Conservation (phyloP, 2,888 invertebrate genomes). For the Beris morrisii region DNA sequence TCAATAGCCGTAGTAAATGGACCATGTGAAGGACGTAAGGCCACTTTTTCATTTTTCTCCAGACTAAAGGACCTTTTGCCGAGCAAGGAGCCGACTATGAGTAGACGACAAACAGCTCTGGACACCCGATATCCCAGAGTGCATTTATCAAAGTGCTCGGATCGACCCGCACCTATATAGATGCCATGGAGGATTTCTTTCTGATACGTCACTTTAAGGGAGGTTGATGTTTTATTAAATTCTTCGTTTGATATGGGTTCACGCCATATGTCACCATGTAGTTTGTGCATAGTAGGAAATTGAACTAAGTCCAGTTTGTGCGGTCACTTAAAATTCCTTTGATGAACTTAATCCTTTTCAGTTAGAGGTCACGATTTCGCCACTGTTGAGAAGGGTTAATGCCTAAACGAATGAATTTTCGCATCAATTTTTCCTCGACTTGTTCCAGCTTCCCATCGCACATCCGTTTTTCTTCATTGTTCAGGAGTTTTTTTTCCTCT, state of each 20-base stretch:
- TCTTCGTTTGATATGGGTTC: constrained; percentile 32
- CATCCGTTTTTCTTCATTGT: no score
- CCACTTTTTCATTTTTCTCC: constrained; percentile 30
- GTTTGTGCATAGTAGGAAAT: neutral
- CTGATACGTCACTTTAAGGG: no score
- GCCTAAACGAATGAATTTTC: no score
- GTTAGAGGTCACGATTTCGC: no score
- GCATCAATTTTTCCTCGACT: no score
- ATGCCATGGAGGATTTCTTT: constrained; percentile 17
- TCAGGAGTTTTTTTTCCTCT: no score
- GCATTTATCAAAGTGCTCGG: constrained; percentile 26
- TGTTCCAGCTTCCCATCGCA: no score
- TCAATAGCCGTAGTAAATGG: neutral
- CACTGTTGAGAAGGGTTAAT: no score
- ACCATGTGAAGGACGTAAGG: neutral
- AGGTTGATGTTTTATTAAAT: constrained; percentile 23
- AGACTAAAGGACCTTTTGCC: no score
- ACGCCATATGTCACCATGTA: constrained; percentile 30
- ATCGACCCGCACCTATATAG: neutral
- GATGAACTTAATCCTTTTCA: no score
- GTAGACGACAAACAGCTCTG: constrained; percentile 9
- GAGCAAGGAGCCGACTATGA: neutral
- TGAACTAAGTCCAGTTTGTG: constrained; percentile 23
- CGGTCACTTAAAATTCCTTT: no score
- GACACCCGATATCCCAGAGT: constrained; percentile 25